Evolutionary conservation across 2,888 invertebrate genomes (phyloP).

Genomic region (Hetaerina titia): DNA sequence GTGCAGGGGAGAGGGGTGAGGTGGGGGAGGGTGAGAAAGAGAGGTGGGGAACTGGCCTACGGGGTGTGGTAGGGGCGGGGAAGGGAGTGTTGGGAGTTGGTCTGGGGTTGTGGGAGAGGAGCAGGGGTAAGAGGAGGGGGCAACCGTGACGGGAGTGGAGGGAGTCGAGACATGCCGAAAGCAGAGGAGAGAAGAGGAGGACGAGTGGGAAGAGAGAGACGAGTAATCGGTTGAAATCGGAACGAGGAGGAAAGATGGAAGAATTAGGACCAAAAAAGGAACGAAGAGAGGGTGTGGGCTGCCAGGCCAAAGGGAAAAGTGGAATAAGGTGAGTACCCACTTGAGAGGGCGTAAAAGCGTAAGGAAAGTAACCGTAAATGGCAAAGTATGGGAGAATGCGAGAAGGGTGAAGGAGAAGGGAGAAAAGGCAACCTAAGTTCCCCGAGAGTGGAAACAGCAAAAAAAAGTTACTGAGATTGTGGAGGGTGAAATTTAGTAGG

Average conservation of each 20-base stretch:
- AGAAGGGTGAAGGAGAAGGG: not conserved
- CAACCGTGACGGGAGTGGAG: not conserved
- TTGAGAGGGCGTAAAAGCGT: not conserved
- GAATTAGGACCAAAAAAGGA: no score
- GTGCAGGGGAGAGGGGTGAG: not conserved
- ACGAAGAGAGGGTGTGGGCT: not conserved
- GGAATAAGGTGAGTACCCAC: not conserved
- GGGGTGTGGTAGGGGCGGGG: not conserved
- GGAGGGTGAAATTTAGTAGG: not conserved
- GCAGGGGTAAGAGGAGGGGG: not conserved
- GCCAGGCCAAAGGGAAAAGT: not conserved
- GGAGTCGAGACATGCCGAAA: not conserved
- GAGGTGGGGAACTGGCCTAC: not conserved
- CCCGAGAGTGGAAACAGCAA: not conserved
- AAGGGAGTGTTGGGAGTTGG: not conserved
- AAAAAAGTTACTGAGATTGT: not conserved
- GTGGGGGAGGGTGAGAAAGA: not conserved
- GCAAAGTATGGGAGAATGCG: not conserved
- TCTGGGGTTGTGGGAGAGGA: not conserved
- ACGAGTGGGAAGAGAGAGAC: not conserved
- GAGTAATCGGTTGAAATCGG: not conserved
- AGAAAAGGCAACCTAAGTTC: not conserved
- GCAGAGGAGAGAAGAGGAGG: not conserved
- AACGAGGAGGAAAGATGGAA: not conserved
- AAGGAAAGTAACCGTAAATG: not conserved